Base-by-base conservation (phyloP, 2,113 vertebrate genomes). In the Brachypteracias leptosomus region DNA sequence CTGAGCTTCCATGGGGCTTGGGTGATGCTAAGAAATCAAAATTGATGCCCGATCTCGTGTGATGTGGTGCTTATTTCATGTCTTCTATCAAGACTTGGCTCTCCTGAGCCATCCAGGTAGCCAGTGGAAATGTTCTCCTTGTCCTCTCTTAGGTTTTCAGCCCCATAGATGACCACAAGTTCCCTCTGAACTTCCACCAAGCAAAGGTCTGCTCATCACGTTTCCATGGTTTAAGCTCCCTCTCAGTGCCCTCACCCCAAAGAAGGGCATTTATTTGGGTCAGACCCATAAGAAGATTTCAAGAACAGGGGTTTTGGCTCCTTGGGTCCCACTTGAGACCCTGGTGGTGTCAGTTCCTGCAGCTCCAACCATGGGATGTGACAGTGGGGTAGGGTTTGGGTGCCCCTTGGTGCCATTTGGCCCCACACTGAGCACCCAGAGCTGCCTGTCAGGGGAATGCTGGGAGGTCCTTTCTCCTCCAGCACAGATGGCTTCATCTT, bases 1-100 rank as follows among this genome's bases (percentile, higher is more conserved):
- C 66, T 0, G 1, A 59, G 35, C 65, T 88, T 35, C 47, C 52
- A 44, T 2, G 0, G 1, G 3, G 46, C 54, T 49, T 49, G 18
- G 3, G 17, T 21, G 28, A 31, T 38, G 14, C 47, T 54, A 46
- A 11, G 3, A 29, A 77, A n/a, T 72, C 40, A 18, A 18, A 68
- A n/a, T 54, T 16, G 28, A 11, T 16, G 1, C 4, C 1, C 2
- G 9, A 0, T 49, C 21, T 55, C 25, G 5, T 24, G 5, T 17
- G 44, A 10, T 49, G 11, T 16, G 14, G 16, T 68, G 31, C 6
- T 87, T 38, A 31, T 28, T 75, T 84, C 28, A 17, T 20, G 14
- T 84, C 52, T 57, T 18, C 14, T 35, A 8, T 33, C 1, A 19
- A 79, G 44, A 12, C 84, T 25, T 24, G 11, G 8, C 29, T 96